Conservation (phyloP, 2,113 vertebrate genomes). For the Brachyistius frenatus region DNA sequence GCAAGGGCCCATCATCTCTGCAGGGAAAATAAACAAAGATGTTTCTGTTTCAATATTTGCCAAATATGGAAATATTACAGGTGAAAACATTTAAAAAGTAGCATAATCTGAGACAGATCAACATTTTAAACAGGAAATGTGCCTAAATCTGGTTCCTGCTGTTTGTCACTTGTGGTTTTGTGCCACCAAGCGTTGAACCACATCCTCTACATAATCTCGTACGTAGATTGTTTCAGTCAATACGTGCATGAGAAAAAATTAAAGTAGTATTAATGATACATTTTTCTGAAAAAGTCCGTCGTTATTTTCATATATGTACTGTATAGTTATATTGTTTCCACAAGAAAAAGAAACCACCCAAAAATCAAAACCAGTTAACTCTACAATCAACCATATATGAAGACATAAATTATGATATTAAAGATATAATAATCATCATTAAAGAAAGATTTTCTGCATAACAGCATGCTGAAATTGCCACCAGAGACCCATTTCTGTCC, state of each 20-base stretch:
- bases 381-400: too few species aligned
- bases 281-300: too few species aligned
- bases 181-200: slow-evolving; percentile 60
- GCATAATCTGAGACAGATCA: neutral
- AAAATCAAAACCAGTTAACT: too few species aligned
- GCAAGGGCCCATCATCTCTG: slow-evolving; percentile 67
- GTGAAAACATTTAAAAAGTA: neutral
- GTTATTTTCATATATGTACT: too few species aligned
- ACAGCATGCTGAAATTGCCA: too few species aligned
- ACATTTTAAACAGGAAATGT: slow-evolving; percentile 15
- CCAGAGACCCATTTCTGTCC: too few species aligned
- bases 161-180: slow-evolving; percentile 54
- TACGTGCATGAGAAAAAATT: neutral
- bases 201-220: slow-evolving; percentile 53
- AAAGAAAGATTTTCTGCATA: too few species aligned
- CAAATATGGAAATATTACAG: neutral
- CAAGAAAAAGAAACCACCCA: too few species aligned
- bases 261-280: neutral
- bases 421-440: too few species aligned
- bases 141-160: slow-evolving; percentile 43
- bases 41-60: neutral
- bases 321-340: too few species aligned
- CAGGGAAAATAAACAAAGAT: neutral
- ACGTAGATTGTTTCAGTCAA: slow-evolving; percentile 33
- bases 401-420: too few species aligned